Conservation (phyloP, 2,888 invertebrate genomes). For the Lasioglossum zephyrum region DNA sequence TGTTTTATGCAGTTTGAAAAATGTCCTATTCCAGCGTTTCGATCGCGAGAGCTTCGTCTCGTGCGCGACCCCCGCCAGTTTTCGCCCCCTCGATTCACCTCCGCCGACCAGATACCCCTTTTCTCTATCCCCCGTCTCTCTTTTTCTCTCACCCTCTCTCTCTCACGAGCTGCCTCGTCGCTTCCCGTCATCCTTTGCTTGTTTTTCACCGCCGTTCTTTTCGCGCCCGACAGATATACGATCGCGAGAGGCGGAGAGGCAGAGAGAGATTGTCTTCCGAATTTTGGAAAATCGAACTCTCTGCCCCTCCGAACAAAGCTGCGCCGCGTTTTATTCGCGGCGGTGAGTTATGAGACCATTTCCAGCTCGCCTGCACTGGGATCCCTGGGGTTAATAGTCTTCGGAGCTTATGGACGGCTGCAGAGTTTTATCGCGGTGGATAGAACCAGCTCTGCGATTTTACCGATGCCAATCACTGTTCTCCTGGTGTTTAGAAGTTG, state of each 20-base stretch:
- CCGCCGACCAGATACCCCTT: constrained; percentile 5
- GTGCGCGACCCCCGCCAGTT: constrained; percentile 5
- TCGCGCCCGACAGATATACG: constrained; percentile 21
- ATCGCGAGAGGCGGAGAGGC: constrained; percentile 1
- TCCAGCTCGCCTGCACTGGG: neutral
- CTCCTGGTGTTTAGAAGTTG: neutral
- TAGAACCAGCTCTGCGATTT: neutral
- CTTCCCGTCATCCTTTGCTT: neutral
- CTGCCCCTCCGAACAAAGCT: constrained; percentile 1
- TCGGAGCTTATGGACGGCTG: neutral
- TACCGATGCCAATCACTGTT: neutral
- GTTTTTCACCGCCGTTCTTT: constrained; percentile 10
- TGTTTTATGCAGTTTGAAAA: constrained; percentile 73
- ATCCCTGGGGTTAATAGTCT: constrained; percentile 8
- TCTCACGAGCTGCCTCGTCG: too few relatives aligned
- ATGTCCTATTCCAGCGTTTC: constrained; percentile 71
- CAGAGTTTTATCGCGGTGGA: neutral
- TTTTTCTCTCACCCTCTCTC: neutral
- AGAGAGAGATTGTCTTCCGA: neutral
- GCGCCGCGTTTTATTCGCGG: constrained; percentile 9
- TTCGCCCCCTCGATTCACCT: constrained; percentile 27
- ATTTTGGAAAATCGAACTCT: constrained; percentile 18
- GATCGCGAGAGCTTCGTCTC: constrained; percentile 61
- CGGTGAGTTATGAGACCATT: constrained; percentile 4
- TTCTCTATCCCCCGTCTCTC: neutral